A percentile compares a stretch with the other conserved stretches of the same genome.
phyloP scores from a whole-genome alignment of 2,113 vertebrate genomes.

The Alosa alosa region DNA sequence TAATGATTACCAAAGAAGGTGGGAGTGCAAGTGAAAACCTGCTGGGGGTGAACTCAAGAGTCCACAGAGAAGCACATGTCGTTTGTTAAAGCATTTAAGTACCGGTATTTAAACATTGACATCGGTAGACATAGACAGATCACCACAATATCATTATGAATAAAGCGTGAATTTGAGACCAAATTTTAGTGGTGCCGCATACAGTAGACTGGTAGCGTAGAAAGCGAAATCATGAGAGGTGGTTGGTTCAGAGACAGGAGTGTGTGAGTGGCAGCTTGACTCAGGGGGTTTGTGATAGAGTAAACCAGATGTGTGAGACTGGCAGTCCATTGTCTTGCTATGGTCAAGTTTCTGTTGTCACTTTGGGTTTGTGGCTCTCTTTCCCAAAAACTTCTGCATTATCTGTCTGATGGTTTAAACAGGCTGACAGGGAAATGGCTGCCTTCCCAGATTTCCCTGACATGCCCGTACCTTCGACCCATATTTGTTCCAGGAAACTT shows the following conservation, averaged over 20 bases:
- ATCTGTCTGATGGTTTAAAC: background rate
- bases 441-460: background rate
- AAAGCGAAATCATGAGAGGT: too few species aligned
- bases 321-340: too few species aligned
- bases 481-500: background rate
- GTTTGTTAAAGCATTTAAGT: background rate
- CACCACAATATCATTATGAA: background rate
- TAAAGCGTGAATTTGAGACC: background rate
- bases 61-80: background rate
- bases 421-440: background rate
- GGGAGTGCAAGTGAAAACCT: background rate
- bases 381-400: background rate
- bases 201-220: background rate
- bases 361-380: too few species aligned
- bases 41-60: too few species aligned
- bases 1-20: background rate
- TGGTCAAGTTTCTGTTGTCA: too few species aligned
- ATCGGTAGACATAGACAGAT: background rate
- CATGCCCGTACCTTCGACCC: background rate
- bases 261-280: too few species aligned
- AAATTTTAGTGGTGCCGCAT: background rate
- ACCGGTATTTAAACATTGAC: background rate
- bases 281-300: too few species aligned
- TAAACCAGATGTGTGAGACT: too few species aligned
- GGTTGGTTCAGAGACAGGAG: too few species aligned